Evolutionary conservation across 2,888 invertebrate species (phyloP).

Genomic region (Esperia sulphurella): DNA sequence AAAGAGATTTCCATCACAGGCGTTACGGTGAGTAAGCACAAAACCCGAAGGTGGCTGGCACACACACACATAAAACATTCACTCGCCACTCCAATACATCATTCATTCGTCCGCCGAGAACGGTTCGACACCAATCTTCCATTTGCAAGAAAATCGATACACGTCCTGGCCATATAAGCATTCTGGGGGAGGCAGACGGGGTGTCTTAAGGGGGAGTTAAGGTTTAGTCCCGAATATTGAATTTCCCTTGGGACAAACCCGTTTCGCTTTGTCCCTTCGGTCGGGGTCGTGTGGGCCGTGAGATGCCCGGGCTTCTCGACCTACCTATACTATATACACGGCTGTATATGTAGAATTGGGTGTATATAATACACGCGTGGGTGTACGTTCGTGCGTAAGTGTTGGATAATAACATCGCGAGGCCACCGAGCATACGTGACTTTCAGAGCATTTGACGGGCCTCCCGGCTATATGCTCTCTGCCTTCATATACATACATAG

Average conservation of each 20-base stretch:
- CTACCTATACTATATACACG: slow-evolving; percentile 34
- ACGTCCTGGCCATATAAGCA: slow-evolving; percentile 80
- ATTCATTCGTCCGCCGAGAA: slow-evolving; percentile 75
- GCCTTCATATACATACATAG: slow-evolving; percentile 22
- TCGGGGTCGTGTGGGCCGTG: slow-evolving; percentile 74
- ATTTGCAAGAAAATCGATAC: slow-evolving; percentile 80
- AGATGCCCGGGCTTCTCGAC: slow-evolving; percentile 65
- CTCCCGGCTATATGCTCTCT: slow-evolving; percentile 56
- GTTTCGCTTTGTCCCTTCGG: slow-evolving; percentile 79
- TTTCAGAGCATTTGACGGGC: slow-evolving; percentile 71
- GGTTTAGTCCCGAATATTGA: slow-evolving; percentile 81
- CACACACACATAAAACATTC: slow-evolving; percentile 66
- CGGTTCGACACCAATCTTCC: slow-evolving; percentile 79
- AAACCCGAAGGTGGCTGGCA: slow-evolving; percentile 48
- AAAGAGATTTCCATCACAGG: slow-evolving; percentile 61
- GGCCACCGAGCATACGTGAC: slow-evolving; percentile 72
- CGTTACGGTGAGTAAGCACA: slow-evolving; percentile 68
- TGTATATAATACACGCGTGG: slow-evolving; percentile 26
- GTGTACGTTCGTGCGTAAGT: slow-evolving; percentile 66
- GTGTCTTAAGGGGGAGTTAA: slow-evolving; percentile 78
- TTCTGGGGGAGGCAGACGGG: slow-evolving; percentile 76
- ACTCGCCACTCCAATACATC: slow-evolving; percentile 74
- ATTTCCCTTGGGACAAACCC: slow-evolving; percentile 81
- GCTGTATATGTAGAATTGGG: slow-evolving; percentile 19
- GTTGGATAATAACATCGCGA: slow-evolving; percentile 75